Conservation (phyloP, 1,140 invertebrate species). For the Drosophila yakuba region DNA sequence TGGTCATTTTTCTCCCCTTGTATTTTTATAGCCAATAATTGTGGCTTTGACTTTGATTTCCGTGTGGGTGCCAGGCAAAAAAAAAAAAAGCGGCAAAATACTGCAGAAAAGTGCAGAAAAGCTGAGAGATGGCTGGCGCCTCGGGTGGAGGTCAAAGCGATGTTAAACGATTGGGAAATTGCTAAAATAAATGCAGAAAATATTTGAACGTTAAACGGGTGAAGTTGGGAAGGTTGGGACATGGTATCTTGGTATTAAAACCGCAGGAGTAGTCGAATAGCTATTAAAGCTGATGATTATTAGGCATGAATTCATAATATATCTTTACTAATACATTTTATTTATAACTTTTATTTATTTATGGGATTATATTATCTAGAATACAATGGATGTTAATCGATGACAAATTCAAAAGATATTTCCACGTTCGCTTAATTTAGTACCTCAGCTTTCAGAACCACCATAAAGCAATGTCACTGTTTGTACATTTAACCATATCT, state of each 20-base stretch:
- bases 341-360: too few species aligned
- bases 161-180: slow-evolving; percentile 47
- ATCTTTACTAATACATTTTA: too few species aligned
- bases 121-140: slow-evolving; percentile 27
- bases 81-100: slow-evolving; percentile 16
- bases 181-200: slow-evolving; percentile 41
- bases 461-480: slow-evolving; percentile 39
- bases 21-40: slow-evolving; percentile 60
- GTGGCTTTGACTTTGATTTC: slow-evolving; percentile 78
- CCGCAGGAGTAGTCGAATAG: too few species aligned
- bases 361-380: too few species aligned
- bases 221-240: too few species aligned
- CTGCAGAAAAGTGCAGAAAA: slow-evolving; percentile 8
- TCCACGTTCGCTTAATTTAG: neutral
- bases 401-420: slow-evolving; percentile 17
- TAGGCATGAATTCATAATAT: too few species aligned
- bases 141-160: slow-evolving; percentile 43
- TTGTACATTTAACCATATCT: slow-evolving; percentile 39
- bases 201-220: neutral
- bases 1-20: slow-evolving; percentile 39
- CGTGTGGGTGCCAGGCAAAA: slow-evolving; percentile 57
- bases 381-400: neutral
- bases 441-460: slow-evolving; percentile 5
- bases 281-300: too few species aligned
- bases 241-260: neutral